These are phyloP conservation scores for Pagetopsis macropterus DNA, from an alignment of 2,797 vertebrate genomes.

Conservation along the genomic window DNA sequence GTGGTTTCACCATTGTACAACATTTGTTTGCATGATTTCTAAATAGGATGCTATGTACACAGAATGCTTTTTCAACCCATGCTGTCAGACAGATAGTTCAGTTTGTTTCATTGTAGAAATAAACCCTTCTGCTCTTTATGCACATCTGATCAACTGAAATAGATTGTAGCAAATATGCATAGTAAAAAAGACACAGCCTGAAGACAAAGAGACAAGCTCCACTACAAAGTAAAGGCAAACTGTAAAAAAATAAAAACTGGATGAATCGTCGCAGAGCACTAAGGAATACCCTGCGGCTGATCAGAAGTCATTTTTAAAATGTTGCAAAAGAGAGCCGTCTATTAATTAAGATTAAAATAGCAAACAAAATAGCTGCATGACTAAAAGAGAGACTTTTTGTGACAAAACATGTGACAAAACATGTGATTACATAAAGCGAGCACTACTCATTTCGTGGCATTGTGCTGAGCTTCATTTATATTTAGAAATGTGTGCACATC, in stretches of 20 bases:
- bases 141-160: not conserved
- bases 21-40: not conserved
- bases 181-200: not conserved
- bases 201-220: slow-evolving; percentile 6
- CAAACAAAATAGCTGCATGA: slow-evolving; percentile 1
- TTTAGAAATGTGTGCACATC: slow-evolving; percentile 17
- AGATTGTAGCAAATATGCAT: not conserved
- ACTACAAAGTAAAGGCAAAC: not conserved
- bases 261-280: not conserved
- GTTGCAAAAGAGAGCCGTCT: not conserved
- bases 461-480: slow-evolving; percentile 32
- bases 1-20: not conserved
- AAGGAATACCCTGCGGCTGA: not conserved
- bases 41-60: not conserved
- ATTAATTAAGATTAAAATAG: slow-evolving; percentile 1
- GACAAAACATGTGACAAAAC: not conserved
- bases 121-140: no score
- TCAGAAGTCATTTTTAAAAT: not conserved
- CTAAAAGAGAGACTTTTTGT: not conserved
- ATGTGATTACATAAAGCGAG: slow-evolving; percentile 17
- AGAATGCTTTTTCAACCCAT: slow-evolving; percentile 4
- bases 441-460: slow-evolving; percentile 29
- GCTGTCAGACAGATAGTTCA: not conserved
- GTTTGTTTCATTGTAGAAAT: no score
- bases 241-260: not conserved